These are phyloP conservation scores for Folsomia candida DNA, from an alignment of 2,888 invertebrate species.

Conservation along the genomic window DNA sequence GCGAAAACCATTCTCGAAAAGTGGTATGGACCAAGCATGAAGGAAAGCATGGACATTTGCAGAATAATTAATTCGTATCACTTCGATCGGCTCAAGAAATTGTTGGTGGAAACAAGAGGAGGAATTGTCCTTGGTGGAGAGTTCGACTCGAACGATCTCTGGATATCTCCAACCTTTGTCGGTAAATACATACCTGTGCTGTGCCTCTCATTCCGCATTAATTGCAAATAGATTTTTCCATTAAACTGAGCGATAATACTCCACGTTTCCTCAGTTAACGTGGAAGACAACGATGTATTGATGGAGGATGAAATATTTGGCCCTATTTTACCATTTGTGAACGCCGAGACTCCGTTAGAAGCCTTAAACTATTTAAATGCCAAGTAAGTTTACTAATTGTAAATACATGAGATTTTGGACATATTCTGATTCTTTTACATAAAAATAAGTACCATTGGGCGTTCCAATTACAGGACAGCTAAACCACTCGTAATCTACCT, in stretches of 20 bases:
- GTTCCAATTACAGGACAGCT: conserved; percentile 71
- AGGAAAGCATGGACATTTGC: conserved; percentile 78
- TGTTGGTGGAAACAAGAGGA: conserved; percentile 66
- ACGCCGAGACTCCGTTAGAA: conserved; percentile 71
- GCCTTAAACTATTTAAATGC: conserved; percentile 91
- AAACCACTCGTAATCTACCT: conserved; percentile 87
- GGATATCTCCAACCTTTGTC: conserved; percentile 78
- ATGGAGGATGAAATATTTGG: conserved; percentile 90
- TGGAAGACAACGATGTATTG: conserved; percentile 32
- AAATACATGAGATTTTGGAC: too few species aligned
- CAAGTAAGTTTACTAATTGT: conserved; percentile 67
- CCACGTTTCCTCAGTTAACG: conserved; percentile 24
- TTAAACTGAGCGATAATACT: too few species aligned
- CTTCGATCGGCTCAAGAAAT: conserved; percentile 74
- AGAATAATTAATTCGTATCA: conserved; percentile 82
- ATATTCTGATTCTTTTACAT: too few species aligned
- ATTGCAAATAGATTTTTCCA: too few species aligned
- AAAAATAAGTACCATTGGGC: not conserved
- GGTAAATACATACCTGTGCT: conserved; percentile 23
- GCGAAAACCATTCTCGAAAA: conserved; percentile 56
- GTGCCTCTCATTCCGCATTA: too few species aligned
- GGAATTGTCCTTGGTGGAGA: conserved; percentile 77
- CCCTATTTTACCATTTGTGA: conserved; percentile 84
- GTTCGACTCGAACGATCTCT: conserved; percentile 69
- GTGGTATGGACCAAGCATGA: conserved; percentile 78